A percentile compares a stretch with the other conserved stretches of the same genome.
Conservation (phyloP, 2,888 invertebrate species). For the Drosophila kuntzei region DNA sequence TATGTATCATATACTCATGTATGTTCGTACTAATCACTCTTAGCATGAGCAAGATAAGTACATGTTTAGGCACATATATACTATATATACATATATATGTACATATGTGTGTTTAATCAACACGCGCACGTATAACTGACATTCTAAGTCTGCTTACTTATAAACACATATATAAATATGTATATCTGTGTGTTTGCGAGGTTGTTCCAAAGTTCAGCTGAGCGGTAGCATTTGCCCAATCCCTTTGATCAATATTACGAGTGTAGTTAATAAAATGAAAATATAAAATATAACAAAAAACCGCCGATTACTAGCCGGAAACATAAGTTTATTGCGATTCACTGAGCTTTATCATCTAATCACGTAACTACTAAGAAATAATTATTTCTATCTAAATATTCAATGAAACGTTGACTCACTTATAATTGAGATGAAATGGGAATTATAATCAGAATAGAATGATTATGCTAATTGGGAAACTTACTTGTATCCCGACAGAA, state of each 20-base stretch:
- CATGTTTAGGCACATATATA: conserved; percentile 2
- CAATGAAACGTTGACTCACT: not conserved
- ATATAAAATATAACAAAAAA: conserved; percentile 11
- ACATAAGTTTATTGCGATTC: conserved; percentile 34
- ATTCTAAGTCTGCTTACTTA: conserved; percentile 13
- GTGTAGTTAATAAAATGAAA: conserved; percentile 19
- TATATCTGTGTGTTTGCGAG: conserved; percentile 15
- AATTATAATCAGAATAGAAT: not conserved
- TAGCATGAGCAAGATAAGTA: conserved; percentile 5
- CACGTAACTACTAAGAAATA: conserved; percentile 3
- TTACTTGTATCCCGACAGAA: conserved; percentile 97
- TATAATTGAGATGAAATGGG: not conserved
- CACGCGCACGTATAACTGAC: conserved; percentile 18
- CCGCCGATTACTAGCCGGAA: conserved; percentile 54
- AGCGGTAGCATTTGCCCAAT: conserved; percentile 21
- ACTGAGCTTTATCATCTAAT: conserved; percentile 9
- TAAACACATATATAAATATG: not conserved
- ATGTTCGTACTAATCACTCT: conserved; percentile 3
- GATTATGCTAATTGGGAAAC: conserved; percentile 78
- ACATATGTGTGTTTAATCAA: conserved; percentile 5
- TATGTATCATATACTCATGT: conserved; percentile 2
- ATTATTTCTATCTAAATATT: not conserved
- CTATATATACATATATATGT: not conserved
- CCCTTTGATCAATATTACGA: conserved; percentile 36
- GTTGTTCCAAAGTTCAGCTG: conserved; percentile 55